These are phyloP conservation scores for Lonchura striata DNA, from an alignment of 2,113 vertebrate species.

Conservation along the genomic window DNA sequence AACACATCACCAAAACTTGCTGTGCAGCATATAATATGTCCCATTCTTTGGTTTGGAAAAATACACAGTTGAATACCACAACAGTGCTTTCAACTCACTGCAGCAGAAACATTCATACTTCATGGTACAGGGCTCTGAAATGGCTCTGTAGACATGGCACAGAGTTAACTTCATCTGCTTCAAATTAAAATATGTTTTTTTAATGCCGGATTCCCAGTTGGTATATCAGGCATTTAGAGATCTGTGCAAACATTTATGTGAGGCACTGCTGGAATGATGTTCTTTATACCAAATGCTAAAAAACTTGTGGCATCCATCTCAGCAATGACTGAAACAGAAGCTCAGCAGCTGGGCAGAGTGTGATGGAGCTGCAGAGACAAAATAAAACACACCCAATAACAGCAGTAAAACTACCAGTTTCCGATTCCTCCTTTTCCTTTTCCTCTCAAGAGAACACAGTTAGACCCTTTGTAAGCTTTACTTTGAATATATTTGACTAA, in stretches of 20 bases:
- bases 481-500: constrained; percentile 57
- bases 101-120: background rate
- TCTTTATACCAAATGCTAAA: background rate
- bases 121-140: background rate
- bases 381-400: background rate
- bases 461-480: constrained; percentile 40
- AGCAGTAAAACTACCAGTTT: constrained; percentile 4
- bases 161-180: background rate
- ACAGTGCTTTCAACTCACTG: background rate
- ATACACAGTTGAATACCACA: background rate
- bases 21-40: background rate
- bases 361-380: background rate
- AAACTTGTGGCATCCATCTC: background rate
- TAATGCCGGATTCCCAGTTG: background rate
- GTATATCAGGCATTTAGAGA: background rate
- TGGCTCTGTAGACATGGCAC: background rate
- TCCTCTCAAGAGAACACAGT: constrained; percentile 9
- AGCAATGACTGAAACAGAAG: background rate
- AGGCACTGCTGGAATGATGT: background rate
- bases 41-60: background rate
- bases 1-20: background rate
- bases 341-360: constrained; percentile 6
- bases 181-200: background rate
- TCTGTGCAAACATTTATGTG: background rate
- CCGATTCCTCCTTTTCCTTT: constrained; percentile 17